Conservation (phyloP, 2,888 invertebrate genomes). For the Danaus chrysippus region DNA sequence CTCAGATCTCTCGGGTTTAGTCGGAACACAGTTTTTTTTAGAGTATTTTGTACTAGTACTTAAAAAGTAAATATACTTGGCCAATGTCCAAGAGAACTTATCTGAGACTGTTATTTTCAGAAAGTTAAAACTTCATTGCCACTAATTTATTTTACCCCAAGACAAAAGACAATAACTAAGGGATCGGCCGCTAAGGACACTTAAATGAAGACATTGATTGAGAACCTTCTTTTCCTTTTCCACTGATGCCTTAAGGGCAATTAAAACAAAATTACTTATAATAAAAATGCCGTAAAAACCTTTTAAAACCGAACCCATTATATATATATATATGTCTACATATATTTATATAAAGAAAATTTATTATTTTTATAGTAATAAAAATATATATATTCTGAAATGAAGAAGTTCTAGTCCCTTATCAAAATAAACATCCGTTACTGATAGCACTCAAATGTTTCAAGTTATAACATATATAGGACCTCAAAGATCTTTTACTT, state of each 20-base stretch:
- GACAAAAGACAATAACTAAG: slow-evolving; percentile 45
- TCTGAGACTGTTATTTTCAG: slow-evolving; percentile 52
- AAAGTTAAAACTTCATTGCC: slow-evolving; percentile 47
- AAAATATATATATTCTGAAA: too few relatives aligned
- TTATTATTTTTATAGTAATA: too few relatives aligned
- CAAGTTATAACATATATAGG: slow-evolving; percentile 2
- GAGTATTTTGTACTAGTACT: too few relatives aligned
- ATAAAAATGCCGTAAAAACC: background rate
- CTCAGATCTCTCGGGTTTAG: too few relatives aligned
- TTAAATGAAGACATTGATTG: slow-evolving; percentile 28
- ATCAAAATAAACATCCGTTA: background rate
- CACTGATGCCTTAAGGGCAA: background rate
- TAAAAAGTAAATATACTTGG: slow-evolving; percentile 41
- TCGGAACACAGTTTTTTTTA: too few relatives aligned
- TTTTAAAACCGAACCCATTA: background rate
- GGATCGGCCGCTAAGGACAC: slow-evolving; percentile 34
- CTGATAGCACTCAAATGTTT: background rate
- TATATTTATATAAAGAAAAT: too few relatives aligned
- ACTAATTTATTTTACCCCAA: slow-evolving; percentile 54
- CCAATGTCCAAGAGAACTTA: slow-evolving; percentile 61
- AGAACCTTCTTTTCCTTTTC: slow-evolving; percentile 1
- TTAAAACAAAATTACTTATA: background rate
- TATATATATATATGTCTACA: too few relatives aligned
- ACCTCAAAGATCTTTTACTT: slow-evolving; percentile 1
- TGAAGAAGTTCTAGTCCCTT: too few relatives aligned